These are phyloP conservation scores for Tadarida brasiliensis DNA, from an alignment of 2,797 vertebrate species.

Conservation along the genomic window DNA sequence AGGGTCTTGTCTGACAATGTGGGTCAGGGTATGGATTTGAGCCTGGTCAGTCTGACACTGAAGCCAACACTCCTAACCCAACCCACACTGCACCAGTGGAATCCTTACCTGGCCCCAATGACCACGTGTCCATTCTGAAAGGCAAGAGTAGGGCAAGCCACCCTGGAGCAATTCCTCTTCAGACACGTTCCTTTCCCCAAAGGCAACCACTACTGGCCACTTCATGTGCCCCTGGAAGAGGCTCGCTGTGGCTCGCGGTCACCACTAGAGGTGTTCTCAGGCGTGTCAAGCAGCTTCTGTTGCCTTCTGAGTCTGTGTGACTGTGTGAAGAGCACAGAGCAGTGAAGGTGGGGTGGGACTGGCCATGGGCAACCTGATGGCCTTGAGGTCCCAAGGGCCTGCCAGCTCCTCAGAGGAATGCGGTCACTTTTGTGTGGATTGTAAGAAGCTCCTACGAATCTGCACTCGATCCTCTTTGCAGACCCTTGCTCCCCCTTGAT, in stretches of 20 bases:
- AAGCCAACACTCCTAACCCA: too few relatives aligned
- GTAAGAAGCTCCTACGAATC: too few relatives aligned
- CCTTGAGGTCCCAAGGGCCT: background rate
- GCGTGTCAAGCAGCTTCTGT: background rate
- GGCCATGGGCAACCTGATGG: background rate
- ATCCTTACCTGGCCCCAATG: background rate
- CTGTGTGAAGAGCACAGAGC: background rate
- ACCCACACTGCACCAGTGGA: fast-evolving
- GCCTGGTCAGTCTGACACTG: background rate
- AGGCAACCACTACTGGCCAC: background rate
- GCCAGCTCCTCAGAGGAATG: background rate
- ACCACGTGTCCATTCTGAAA: background rate
- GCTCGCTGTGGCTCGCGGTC: background rate
- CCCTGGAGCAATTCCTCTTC: background rate
- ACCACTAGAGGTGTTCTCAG: background rate
- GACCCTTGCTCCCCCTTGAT: background rate
- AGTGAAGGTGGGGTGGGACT: background rate
- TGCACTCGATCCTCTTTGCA: background rate
- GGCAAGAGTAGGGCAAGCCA: background rate
- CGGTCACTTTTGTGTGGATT: background rate
- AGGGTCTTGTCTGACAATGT: background rate
- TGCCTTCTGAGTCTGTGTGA: background rate
- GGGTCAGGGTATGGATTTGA: background rate
- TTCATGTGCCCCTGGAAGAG: background rate
- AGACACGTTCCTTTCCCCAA: background rate